Evolutionary conservation across 2,888 invertebrate genomes (phyloP).

Genomic region (Chironomus tentans): DNA sequence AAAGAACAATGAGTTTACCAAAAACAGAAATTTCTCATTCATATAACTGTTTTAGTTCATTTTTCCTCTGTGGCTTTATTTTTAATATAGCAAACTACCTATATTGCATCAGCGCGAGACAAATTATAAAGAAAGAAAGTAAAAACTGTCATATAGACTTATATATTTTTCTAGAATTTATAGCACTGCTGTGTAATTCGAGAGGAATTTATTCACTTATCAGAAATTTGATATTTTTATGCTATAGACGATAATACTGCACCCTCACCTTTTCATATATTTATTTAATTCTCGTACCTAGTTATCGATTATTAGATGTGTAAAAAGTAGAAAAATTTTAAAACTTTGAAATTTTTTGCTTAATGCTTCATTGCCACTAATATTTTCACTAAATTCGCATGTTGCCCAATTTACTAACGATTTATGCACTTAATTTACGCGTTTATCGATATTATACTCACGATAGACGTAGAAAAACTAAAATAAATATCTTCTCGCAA

Average conservation of each 20-base stretch:
- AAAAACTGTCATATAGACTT: neutral
- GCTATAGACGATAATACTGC: neutral
- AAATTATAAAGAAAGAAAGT: neutral
- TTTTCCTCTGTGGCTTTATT: neutral
- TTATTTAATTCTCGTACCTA: too few species aligned
- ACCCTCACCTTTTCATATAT: neutral
- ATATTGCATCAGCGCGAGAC: too few species aligned
- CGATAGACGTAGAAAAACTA: neutral
- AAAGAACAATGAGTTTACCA: constrained; percentile 20
- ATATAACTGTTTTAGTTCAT: constrained; percentile 11
- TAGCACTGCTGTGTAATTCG: neutral
- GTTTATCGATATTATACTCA: neutral
- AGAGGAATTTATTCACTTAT: neutral
- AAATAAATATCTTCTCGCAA: neutral
- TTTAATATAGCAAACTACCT: neutral
- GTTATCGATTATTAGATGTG: too few species aligned
- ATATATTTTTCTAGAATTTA: too few species aligned
- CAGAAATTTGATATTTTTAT: neutral
- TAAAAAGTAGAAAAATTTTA: too few species aligned
- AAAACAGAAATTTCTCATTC: constrained; percentile 5
- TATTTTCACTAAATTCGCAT: neutral
- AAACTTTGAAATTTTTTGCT: neutral
- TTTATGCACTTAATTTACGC: neutral
- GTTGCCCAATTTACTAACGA: neutral
- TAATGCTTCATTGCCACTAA: neutral